Evolutionary conservation across 2,888 invertebrate genomes (phyloP).

Genomic region (Autographa gamma): DNA sequence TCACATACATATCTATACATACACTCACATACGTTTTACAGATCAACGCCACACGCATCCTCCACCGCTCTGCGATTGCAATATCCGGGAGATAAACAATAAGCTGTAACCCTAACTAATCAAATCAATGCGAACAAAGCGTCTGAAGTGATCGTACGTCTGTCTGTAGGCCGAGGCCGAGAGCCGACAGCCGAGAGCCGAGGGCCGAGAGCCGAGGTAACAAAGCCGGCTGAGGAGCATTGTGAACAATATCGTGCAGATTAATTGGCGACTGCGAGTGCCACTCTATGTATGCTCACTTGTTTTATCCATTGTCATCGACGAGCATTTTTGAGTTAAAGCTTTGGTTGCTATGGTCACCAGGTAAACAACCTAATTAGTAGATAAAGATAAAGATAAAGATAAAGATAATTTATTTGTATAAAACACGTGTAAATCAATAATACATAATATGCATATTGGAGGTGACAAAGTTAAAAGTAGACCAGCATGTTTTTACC

Average conservation of each 20-base stretch:
- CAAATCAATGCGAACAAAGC: conserved; percentile 22
- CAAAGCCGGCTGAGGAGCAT: conserved; percentile 10
- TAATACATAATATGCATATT: too few species aligned
- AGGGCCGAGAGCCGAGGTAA: conserved; percentile 2
- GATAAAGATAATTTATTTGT: too few species aligned
- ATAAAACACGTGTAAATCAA: too few species aligned
- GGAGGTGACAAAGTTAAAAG: too few species aligned
- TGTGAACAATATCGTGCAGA: conserved; percentile 46
- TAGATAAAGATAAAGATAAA: too few species aligned
- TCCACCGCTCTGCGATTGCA: conserved; percentile 9
- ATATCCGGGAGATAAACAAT: background rate
- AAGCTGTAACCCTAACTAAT: conserved; percentile 29
- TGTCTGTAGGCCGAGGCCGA: background rate
- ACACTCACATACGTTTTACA: too few species aligned
- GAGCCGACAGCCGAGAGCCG: background rate
- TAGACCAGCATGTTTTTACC: too few species aligned
- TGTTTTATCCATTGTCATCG: background rate
- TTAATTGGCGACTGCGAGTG: conserved; percentile 46
- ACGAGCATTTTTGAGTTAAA: background rate
- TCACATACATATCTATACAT: too few species aligned
- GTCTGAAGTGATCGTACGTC: conserved; percentile 33
- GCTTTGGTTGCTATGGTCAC: background rate
- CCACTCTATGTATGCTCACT: conserved; percentile 5
- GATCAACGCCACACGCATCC: background rate
- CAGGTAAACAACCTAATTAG: background rate